Evolutionary conservation across 2,797 vertebrate species (phyloP).

Genomic region (Glyptemys insculpta): DNA sequence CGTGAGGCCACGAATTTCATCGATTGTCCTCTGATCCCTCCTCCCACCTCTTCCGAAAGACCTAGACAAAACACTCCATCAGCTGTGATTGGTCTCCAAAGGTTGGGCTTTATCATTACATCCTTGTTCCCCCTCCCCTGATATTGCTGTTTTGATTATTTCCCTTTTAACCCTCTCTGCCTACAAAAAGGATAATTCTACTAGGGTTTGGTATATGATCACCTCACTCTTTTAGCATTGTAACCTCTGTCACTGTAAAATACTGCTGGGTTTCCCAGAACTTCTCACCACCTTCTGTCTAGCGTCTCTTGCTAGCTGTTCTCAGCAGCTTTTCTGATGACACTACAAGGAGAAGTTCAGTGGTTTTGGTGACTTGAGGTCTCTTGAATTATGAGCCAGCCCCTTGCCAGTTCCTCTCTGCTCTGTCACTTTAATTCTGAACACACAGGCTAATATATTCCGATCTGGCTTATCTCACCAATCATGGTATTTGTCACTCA

Average conservation of each 20-base stretch:
- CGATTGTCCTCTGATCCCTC: not conserved
- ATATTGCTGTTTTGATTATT: not conserved
- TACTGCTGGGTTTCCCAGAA: not conserved
- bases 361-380: not conserved
- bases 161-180: not conserved
- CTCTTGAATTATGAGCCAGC: not conserved
- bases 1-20: not conserved
- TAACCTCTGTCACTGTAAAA: not conserved
- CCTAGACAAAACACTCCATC: not conserved
- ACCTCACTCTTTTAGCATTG: not conserved
- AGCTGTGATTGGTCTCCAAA: not conserved
- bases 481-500: not conserved
- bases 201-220: not conserved
- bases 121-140: too few species aligned
- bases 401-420: not conserved
- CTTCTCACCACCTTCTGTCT: not conserved
- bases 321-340: fast-evolving
- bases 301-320: not conserved
- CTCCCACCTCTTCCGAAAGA: not conserved
- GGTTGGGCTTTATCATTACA: too few species aligned
- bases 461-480: not conserved
- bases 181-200: not conserved
- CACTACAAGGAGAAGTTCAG: fast-evolving
- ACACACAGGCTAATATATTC: not conserved
- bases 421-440: fast-evolving